Conservation (phyloP, 2,113 vertebrate species). For the Grantiella picta region DNA sequence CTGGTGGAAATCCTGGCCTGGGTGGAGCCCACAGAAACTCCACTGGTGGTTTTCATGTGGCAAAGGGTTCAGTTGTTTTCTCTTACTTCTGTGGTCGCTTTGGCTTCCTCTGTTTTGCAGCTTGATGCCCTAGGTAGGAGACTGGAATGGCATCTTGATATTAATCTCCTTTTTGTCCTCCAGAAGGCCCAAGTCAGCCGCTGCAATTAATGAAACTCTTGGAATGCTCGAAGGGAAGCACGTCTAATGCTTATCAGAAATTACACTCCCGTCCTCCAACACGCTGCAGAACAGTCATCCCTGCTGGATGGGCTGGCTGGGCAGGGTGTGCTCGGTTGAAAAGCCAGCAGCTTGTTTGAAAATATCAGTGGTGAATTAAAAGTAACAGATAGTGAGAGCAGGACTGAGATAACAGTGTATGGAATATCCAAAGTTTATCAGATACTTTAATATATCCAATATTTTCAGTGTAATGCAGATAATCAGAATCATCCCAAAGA, state of each 20-base stretch:
- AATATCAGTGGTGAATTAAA: not conserved
- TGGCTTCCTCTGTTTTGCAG: not conserved
- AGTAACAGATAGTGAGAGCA: not conserved
- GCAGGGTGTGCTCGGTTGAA: not conserved
- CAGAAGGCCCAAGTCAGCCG: not conserved
- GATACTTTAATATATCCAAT: not conserved
- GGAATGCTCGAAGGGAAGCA: not conserved
- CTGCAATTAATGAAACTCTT: not conserved
- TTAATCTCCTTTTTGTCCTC: not conserved
- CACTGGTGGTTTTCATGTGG: rapidly evolving
- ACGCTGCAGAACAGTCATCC: rapidly evolving
- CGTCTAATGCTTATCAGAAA: not conserved
- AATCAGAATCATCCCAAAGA: not conserved
- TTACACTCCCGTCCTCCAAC: not conserved
- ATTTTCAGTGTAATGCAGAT: not conserved
- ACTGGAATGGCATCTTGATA: not conserved
- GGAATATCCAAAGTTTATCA: not conserved
- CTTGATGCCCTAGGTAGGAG: not conserved
- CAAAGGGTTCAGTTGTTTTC: not conserved
- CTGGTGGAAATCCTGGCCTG: not conserved
- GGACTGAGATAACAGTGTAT: not conserved
- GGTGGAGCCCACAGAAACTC: not conserved
- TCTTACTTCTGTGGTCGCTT: not conserved
- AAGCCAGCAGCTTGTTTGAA: not conserved
- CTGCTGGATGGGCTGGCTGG: not conserved